Percentiles rank a stretch among this genome's conserved stretches.
phyloP scores from a whole-genome alignment of 2,113 vertebrate genomes.

The Hippocampus comes region DNA sequence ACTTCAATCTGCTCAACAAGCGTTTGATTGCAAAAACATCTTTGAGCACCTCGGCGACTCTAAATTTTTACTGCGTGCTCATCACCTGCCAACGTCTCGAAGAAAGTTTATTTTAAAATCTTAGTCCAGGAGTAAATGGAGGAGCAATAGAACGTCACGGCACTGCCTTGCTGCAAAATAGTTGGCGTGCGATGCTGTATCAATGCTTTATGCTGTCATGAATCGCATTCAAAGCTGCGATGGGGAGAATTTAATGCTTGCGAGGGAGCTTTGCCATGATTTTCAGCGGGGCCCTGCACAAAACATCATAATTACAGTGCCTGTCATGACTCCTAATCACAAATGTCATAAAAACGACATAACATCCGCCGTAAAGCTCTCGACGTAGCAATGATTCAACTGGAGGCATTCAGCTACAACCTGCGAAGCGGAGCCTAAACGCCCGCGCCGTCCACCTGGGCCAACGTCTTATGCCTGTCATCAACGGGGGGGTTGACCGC shows the following conservation, averaged over 20 bases:
- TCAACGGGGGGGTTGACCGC: conserved; percentile 22
- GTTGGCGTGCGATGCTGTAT: conserved; percentile 39
- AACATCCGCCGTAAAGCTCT: conserved; percentile 65
- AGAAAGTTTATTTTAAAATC: conserved; percentile 62
- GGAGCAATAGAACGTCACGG: conserved; percentile 50
- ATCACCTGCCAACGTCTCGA: conserved; percentile 41
- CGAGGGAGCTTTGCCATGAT: conserved; percentile 49
- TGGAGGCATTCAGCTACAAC: conserved; percentile 47
- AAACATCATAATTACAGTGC: conserved; percentile 66
- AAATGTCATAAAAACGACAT: conserved; percentile 65
- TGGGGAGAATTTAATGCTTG: conserved; percentile 48
- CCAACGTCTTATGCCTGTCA: conserved; percentile 38
- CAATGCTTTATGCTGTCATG: conserved; percentile 46
- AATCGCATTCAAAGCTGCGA: conserved; percentile 49
- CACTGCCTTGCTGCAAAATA: conserved; percentile 42
- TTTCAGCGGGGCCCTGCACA: conserved; percentile 48
- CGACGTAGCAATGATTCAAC: conserved; percentile 59
- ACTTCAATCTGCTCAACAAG: conserved; percentile 40
- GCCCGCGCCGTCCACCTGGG: conserved; percentile 24
- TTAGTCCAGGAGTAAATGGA: conserved; percentile 46
- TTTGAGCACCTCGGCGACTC: conserved; percentile 10
- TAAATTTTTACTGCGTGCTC: conserved; percentile 51
- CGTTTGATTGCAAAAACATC: conserved; percentile 26
- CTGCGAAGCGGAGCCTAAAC: conserved; percentile 38
- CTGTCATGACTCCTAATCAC: conserved; percentile 66